These are phyloP conservation scores for Ectemnius cavifrons DNA, from an alignment of 2,888 invertebrate genomes.

Conservation along the genomic window DNA sequence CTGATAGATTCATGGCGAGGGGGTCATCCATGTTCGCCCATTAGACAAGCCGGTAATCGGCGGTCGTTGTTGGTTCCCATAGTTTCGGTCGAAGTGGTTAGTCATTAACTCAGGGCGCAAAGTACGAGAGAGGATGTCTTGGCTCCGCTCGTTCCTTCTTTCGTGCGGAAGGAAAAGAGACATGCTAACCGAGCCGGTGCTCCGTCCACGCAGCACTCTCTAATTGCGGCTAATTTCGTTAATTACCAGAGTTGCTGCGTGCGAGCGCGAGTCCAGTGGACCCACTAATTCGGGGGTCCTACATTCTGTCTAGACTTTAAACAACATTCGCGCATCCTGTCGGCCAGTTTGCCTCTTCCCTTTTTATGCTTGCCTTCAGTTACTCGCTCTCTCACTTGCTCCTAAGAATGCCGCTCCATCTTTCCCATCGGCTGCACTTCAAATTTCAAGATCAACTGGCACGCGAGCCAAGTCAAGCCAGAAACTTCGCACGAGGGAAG, in stretches of 20 bases:
- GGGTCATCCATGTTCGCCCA: too few relatives aligned
- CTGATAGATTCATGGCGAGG: too few relatives aligned
- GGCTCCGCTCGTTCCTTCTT: slow-evolving; percentile 13
- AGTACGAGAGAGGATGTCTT: slow-evolving; percentile 51
- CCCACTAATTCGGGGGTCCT: slow-evolving; percentile 75
- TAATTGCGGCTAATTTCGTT: slow-evolving; percentile 77
- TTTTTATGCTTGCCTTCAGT: slow-evolving; percentile 32
- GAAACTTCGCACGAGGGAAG: too few relatives aligned
- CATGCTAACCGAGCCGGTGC: slow-evolving; percentile 32
- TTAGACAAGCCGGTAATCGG: slow-evolving; percentile 38
- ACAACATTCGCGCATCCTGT: slow-evolving; percentile 72
- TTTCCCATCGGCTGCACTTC: slow-evolving; percentile 26
- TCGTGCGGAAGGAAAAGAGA: slow-evolving; percentile 35
- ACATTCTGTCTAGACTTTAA: slow-evolving; percentile 77
- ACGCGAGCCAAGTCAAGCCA: too few relatives aligned
- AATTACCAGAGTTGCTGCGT: slow-evolving; percentile 71
- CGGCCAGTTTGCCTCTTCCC: slow-evolving; percentile 36
- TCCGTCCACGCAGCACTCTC: slow-evolving; percentile 63
- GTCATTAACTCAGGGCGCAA: slow-evolving; percentile 68
- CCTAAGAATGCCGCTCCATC: slow-evolving; percentile 15
- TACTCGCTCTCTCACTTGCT: slow-evolving; percentile 26
- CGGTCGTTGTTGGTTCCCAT: slow-evolving; percentile 41
- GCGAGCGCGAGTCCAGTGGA: slow-evolving; percentile 44
- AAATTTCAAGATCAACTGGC: too few relatives aligned
- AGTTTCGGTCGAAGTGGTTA: slow-evolving; percentile 58